Conservation (phyloP, 1,140 invertebrate species). For the Drosophila nannoptera region DNA sequence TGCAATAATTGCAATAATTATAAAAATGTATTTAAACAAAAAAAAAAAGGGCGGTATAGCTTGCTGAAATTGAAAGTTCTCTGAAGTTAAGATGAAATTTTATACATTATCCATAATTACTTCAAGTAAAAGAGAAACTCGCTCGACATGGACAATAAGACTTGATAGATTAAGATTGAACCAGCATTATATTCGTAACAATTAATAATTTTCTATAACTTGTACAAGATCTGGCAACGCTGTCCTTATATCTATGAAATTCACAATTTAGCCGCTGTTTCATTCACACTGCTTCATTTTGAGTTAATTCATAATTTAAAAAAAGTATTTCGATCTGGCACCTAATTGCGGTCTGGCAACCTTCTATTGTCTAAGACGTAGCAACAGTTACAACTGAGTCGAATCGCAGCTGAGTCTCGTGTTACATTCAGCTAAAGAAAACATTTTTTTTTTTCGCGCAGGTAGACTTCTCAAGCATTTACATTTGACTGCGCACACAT, state of each 20-base stretch:
- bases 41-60: background rate
- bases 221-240: background rate
- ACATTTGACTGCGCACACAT: constrained; percentile 20
- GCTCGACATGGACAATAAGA: too few relatives aligned
- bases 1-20: constrained; percentile 57
- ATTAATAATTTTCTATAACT: too few relatives aligned
- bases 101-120: too few relatives aligned
- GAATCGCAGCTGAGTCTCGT: constrained; percentile 6
- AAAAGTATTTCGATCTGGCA: background rate
- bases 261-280: background rate
- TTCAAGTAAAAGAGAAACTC: too few relatives aligned
- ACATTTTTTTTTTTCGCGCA: constrained; percentile 19
- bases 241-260: background rate
- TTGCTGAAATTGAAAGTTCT: too few relatives aligned
- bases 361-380: constrained; percentile 3
- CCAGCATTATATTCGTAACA: too few relatives aligned
- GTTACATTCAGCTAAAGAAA: constrained; percentile 11
- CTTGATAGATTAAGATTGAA: too few relatives aligned
- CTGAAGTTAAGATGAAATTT: too few relatives aligned
- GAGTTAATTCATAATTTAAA: too few relatives aligned
- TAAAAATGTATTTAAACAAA: constrained; percentile 10
- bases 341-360: constrained; percentile 9
- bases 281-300: too few relatives aligned
- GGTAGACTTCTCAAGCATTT: constrained; percentile 23
- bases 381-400: constrained; percentile 6